Conservation (phyloP, 2,888 invertebrate species). For the Abrostola triplasia region DNA sequence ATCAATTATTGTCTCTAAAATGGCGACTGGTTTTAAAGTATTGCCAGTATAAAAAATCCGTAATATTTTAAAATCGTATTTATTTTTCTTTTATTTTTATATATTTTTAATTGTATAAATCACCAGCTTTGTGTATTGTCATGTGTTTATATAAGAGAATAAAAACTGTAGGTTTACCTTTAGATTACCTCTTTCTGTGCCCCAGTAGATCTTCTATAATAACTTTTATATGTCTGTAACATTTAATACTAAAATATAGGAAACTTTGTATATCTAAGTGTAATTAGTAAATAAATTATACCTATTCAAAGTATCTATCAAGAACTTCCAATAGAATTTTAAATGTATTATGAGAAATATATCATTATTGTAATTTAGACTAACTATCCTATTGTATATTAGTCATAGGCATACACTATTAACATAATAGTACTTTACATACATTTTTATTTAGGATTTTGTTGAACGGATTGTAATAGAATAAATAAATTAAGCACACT, state of each 20-base stretch:
- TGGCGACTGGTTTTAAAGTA: neutral
- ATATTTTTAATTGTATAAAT: neutral
- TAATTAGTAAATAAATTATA: conserved; percentile 39
- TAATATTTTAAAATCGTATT: too few species aligned
- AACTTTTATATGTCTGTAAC: conserved; percentile 63
- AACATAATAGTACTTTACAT: conserved; percentile 7
- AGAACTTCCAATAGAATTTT: conserved; percentile 57
- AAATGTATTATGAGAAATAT: conserved; percentile 48
- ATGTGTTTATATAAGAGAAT: conserved; percentile 19
- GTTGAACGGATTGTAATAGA: conserved; percentile 4
- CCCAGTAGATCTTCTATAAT: conserved; percentile 57
- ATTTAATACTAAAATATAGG: conserved; percentile 35
- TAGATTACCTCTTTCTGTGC: conserved; percentile 53
- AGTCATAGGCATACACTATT: conserved; percentile 20
- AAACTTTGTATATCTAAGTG: conserved; percentile 34
- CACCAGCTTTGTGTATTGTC: neutral
- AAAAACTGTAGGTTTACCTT: conserved; percentile 16
- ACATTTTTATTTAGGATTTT: neutral
- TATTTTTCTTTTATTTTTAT: too few species aligned
- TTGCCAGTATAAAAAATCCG: conserved; percentile 5
- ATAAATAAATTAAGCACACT: neutral
- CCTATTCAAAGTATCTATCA: conserved; percentile 44
- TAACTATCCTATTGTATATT: conserved; percentile 24
- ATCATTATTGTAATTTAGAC: conserved; percentile 38
- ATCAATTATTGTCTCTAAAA: neutral